A percentile compares a stretch with the other conserved stretches of the same genome.
Conservation (phyloP, 2,113 vertebrate genomes). For the Callocephalon fimbriatum region DNA sequence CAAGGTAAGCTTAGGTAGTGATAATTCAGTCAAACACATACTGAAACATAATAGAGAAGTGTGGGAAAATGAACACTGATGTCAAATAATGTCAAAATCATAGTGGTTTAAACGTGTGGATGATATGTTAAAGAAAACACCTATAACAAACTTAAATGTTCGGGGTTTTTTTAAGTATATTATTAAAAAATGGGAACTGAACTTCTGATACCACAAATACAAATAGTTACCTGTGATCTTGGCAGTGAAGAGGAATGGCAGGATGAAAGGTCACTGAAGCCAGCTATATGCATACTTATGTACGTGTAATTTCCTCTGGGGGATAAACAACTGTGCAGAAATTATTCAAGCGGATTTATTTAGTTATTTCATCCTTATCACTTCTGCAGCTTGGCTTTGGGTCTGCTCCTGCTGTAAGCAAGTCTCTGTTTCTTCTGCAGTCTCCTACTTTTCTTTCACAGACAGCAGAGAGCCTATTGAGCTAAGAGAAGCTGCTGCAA, state of each 20-base stretch:
- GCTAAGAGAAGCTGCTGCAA: background rate
- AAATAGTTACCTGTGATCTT: background rate
- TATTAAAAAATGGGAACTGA: background rate
- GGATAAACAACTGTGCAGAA: background rate
- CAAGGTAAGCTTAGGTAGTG: background rate
- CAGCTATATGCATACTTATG: rapidly evolving
- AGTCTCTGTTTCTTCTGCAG: background rate
- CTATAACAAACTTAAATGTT: no score
- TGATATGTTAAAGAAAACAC: background rate
- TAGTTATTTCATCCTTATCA: background rate
- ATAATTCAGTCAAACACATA: background rate
- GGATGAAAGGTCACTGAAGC: background rate
- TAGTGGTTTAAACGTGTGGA: background rate
- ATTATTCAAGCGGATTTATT: background rate
- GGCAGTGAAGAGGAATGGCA: background rate
- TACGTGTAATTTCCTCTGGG: background rate
- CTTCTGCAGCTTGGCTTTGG: background rate
- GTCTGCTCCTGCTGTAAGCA: background rate
- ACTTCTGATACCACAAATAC: background rate
- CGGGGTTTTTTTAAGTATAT: no score
- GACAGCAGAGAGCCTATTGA: background rate
- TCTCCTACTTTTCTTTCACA: background rate
- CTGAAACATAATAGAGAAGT: background rate
- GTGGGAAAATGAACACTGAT: background rate
- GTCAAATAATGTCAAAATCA: background rate